phyloP scores from a whole-genome alignment of 2,888 invertebrate species.

The Stegana nigrithorax region DNA sequence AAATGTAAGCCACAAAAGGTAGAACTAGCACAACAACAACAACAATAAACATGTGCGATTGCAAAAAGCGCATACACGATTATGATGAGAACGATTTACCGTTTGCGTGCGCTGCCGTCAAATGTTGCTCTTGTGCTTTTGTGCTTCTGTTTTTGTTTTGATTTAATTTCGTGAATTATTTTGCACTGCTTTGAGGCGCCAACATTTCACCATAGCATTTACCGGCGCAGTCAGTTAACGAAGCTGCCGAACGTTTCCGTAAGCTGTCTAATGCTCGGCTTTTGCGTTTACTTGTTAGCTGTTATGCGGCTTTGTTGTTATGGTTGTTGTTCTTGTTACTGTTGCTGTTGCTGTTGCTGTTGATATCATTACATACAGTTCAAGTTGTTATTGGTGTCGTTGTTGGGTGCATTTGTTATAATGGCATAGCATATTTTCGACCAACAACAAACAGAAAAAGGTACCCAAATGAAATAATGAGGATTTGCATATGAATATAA shows the following conservation, averaged over 20 bases:
- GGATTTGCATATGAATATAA: slow-evolving; percentile 50
- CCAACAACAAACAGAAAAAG: neutral
- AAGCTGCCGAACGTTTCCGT: neutral
- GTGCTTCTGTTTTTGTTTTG: slow-evolving; percentile 42
- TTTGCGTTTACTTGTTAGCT: neutral
- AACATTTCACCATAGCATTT: no score
- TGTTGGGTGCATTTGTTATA: no score
- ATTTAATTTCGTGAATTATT: slow-evolving; percentile 53
- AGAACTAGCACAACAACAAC: neutral
- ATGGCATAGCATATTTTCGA: neutral
- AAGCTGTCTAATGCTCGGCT: slow-evolving; percentile 20
- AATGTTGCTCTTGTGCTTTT: slow-evolving; percentile 26
- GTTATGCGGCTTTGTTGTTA: neutral
- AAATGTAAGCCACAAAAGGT: no score
- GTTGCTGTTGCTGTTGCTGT: neutral
- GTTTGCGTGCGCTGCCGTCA: no score
- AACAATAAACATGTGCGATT: no score
- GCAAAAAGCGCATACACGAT: no score
- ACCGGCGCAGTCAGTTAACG: neutral
- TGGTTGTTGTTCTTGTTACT: slow-evolving; percentile 23
- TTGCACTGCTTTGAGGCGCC: slow-evolving; percentile 24
- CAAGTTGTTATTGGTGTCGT: no score
- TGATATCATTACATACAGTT: neutral
- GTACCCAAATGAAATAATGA: slow-evolving; percentile 13
- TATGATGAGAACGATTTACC: no score